Conservation (phyloP, 2,797 vertebrate species). For the Poeciliopsis presidionis region DNA sequence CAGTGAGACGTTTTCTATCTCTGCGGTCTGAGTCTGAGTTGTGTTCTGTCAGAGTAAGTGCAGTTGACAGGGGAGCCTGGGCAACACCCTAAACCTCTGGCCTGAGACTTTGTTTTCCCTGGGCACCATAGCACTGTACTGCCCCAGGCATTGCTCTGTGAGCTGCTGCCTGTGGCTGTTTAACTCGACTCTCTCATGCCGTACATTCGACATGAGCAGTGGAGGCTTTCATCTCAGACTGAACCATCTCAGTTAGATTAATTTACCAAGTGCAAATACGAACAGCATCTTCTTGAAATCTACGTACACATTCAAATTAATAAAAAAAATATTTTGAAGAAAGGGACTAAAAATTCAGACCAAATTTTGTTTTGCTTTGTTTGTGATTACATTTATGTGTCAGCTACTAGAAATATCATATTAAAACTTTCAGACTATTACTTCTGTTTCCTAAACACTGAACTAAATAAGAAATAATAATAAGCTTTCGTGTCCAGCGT, state of each 20-base stretch:
- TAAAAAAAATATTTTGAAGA: no score
- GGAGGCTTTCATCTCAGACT: constrained; percentile 3
- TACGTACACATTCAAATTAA: background rate
- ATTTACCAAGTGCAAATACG: background rate
- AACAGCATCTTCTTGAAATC: constrained; percentile 16
- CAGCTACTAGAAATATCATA: background rate
- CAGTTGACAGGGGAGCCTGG: constrained; percentile 77
- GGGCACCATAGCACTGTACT: constrained; percentile 59
- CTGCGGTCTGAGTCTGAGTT: constrained; percentile 73
- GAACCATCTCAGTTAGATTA: constrained; percentile 15
- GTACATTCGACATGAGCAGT: constrained; percentile 41
- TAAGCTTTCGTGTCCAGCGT: background rate
- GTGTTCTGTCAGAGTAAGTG: constrained; percentile 81
- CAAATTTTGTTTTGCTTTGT: background rate
- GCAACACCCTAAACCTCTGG: constrained; percentile 82
- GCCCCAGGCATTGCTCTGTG: constrained; percentile 55
- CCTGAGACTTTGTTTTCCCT: constrained; percentile 75
- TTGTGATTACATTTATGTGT: background rate
- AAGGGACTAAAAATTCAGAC: background rate
- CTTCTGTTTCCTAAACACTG: background rate
- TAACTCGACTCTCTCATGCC: constrained; percentile 44
- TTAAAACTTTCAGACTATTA: background rate
- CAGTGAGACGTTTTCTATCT: constrained; percentile 73
- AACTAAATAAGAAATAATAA: background rate
- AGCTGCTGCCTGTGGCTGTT: constrained; percentile 46